These are phyloP conservation scores for Poicephalus gulielmi DNA, from an alignment of 2,113 vertebrate species.

Conservation along the genomic window DNA sequence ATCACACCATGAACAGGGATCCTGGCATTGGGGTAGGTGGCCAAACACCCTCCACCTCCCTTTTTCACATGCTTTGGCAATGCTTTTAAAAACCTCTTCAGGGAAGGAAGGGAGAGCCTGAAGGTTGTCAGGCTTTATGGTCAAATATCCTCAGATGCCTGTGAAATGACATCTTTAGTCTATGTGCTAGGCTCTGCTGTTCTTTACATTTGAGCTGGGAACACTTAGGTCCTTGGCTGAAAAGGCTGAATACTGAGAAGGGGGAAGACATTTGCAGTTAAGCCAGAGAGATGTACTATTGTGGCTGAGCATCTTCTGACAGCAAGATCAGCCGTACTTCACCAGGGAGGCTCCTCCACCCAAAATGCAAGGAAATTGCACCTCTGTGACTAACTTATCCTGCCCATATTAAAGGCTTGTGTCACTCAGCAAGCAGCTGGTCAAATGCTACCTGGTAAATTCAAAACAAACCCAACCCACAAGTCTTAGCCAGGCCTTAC, in stretches of 20 bases:
- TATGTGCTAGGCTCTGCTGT: not conserved
- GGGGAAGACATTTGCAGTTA: not conserved
- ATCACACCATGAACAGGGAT: not conserved
- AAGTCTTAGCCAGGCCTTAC: not conserved
- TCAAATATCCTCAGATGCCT: not conserved
- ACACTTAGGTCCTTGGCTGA: not conserved
- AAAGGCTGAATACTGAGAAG: not conserved
- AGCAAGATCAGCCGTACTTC: not conserved
- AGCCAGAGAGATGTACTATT: fast-evolving
- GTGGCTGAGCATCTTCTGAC: not conserved
- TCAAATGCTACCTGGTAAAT: constrained; percentile 1
- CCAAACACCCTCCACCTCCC: not conserved
- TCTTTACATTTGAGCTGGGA: not conserved
- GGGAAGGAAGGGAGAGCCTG: not conserved
- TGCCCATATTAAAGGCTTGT: not conserved
- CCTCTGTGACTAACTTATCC: not conserved
- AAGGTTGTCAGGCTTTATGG: not conserved
- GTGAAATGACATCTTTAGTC: not conserved
- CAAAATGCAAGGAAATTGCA: not conserved
- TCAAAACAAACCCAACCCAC: not conserved
- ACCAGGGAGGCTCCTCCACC: not conserved
- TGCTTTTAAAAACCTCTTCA: not conserved
- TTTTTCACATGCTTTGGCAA: not conserved
- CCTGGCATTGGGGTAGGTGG: not conserved
- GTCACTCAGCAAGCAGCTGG: not conserved